Percentiles rank a stretch among this genome's conserved stretches.
Evolutionary conservation across 2,797 vertebrate species (phyloP).

Genomic region (Glossophaga mutica): DNA sequence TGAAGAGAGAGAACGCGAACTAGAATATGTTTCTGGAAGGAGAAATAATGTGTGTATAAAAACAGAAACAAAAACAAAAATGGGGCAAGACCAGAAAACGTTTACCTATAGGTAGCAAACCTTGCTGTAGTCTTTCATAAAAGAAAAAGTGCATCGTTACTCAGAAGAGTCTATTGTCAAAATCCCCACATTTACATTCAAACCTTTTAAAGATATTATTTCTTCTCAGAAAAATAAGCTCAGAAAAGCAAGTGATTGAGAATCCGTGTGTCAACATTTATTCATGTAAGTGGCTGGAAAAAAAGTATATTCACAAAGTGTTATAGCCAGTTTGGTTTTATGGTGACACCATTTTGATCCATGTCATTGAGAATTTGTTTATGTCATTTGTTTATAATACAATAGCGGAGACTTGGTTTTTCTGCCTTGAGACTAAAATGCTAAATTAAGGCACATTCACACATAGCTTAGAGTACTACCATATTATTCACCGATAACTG

Average conservation of each 20-base stretch:
- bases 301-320: neutral
- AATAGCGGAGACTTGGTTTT: neutral
- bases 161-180: neutral
- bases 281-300: neutral
- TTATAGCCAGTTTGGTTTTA: neutral
- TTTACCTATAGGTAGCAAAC: neutral
- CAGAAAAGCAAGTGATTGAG: neutral
- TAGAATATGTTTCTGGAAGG: neutral
- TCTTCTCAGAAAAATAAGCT: neutral
- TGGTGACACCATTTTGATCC: neutral
- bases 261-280: neutral
- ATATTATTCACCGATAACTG: neutral
- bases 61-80: neutral
- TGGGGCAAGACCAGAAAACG: neutral
- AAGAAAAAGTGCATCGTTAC: neutral
- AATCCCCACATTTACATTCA: neutral
- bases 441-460: neutral
- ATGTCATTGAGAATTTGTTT: neutral
- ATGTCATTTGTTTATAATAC: neutral
- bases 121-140: neutral
- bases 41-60: neutral
- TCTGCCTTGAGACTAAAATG: neutral
- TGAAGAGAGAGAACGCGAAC: conserved; percentile 2
- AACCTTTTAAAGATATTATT: neutral
- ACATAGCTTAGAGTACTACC: neutral